Base-by-base conservation (phyloP, 2,888 invertebrate genomes). In the Cheilosia scutellata region DNA sequence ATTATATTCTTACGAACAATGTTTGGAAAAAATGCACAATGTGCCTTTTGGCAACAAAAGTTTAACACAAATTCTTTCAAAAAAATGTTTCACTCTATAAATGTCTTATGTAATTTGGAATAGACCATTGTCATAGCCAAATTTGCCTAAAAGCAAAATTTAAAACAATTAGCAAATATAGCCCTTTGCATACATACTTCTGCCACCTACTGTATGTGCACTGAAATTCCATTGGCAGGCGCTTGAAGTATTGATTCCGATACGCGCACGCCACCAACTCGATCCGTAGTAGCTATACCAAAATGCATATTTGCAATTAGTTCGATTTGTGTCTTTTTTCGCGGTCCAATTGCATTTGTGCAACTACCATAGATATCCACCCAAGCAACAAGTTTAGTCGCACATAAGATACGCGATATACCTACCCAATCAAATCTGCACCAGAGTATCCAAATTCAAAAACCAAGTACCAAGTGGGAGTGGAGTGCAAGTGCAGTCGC, bases 331-430 rank as follows among this genome's bases (percentile, higher is more conserved):
- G 44, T 47, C n/a, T 76, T 47, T 68, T 47, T 68, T 79, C 60
- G 33, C 75, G 66, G 55, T 75, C 29, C 75, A 68, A 65, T 80
- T 68, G 68, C 37, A 68, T 62, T 49, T 63, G 47, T 75, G 68
- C 44, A 80, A 68, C 63, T 76, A 70, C 76, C 63, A 82, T 20
- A 57, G 40, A 70, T 76, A 76, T 42, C 76, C 70, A 76, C 68
- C 68, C 76, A 63, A 76, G 68, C 76, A 47, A 68, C 47, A 58
- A 82, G 68, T 66, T 62, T 60, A 27, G 66, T 74, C 74, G 37
- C 74, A 40, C 13, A 16, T 27, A 49, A 13, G 20, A 20, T 20
- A 47, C 25, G 42, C 13, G 1, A 51, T 16, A 47, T 44, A 29
- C 4, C 13, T 40, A 42, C 11, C 1, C 29, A 11, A 9, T 49